Conservation (phyloP, 2,797 vertebrate genomes). For the Scolopax bukidnonensis region DNA sequence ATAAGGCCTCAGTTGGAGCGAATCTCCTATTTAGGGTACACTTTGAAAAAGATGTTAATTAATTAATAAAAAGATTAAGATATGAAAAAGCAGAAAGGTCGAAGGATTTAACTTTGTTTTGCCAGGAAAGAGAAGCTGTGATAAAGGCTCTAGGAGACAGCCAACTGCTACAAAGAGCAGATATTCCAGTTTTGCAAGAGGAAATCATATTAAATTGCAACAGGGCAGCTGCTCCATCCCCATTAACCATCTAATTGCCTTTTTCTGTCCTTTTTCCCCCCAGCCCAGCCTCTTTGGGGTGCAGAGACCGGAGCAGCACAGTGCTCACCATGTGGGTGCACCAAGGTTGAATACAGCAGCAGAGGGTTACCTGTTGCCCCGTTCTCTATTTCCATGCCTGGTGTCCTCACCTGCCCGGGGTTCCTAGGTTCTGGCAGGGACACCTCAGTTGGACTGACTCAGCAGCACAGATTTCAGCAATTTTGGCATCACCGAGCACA, state of each 20-base stretch:
- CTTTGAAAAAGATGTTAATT: not conserved
- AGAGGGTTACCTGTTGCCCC: fast-evolving
- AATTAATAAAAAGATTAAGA: conserved; percentile 2
- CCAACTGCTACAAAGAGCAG: not conserved
- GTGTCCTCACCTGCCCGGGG: not conserved
- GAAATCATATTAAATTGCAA: conserved; percentile 33
- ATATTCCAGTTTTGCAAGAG: conserved; percentile 7
- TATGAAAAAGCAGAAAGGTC: not conserved
- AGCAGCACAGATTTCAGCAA: not conserved
- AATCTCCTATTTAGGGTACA: not conserved
- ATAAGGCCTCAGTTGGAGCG: not conserved
- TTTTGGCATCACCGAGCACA: not conserved
- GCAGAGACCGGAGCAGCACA: fast-evolving
- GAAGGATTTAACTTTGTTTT: conserved; percentile 26
- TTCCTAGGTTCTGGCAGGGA: not conserved
- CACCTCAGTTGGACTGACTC: not conserved
- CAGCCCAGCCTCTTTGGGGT: not conserved
- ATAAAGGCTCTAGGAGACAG: conserved; percentile 6
- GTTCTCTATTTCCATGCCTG: not conserved
- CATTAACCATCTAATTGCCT: not conserved
- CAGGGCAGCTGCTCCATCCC: not conserved
- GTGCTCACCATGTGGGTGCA: not conserved
- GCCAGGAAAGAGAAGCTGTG: conserved; percentile 26
- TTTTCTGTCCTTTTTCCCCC: not conserved
- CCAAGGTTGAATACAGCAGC: not conserved